Evolutionary conservation across 2,888 invertebrate genomes (phyloP).

Genomic region (Drosophila meridiana): DNA sequence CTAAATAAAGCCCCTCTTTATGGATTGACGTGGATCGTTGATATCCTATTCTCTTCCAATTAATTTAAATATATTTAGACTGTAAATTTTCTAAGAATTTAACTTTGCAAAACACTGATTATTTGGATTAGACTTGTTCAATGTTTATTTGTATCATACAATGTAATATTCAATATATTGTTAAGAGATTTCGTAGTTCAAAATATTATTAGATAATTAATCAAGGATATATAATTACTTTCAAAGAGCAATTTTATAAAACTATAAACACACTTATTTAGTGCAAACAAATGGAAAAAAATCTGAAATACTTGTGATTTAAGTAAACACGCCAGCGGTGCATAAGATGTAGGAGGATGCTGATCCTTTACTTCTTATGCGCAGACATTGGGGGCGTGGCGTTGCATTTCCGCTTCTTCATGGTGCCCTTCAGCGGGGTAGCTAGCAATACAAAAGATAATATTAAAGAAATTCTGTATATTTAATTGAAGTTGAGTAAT

Average conservation of each 20-base stretch:
- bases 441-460: slow-evolving; percentile 52
- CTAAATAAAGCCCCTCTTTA: too few species aligned
- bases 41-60: too few species aligned
- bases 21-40: too few species aligned
- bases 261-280: slow-evolving; percentile 33
- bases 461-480: neutral
- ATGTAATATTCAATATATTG: slow-evolving; percentile 20
- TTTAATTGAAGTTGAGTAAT: neutral
- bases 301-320: slow-evolving; percentile 56
- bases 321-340: slow-evolving; percentile 66
- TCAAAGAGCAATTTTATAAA: slow-evolving; percentile 19
- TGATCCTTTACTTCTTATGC: slow-evolving; percentile 66
- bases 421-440: slow-evolving; percentile 83
- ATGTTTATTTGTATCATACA: slow-evolving; percentile 28
- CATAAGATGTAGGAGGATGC: slow-evolving; percentile 19
- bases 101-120: neutral
- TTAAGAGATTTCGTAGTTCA: slow-evolving; percentile 25
- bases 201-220: slow-evolving; percentile 11
- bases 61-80: too few species aligned
- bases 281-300: slow-evolving; percentile 54
- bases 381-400: slow-evolving; percentile 81
- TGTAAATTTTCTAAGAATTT: neutral
- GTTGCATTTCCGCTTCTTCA: slow-evolving; percentile 84
- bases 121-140: slow-evolving; percentile 1
- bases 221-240: slow-evolving; percentile 30